Conservation (phyloP, 2,113 vertebrate species). For the Mesitornis unicolor region DNA sequence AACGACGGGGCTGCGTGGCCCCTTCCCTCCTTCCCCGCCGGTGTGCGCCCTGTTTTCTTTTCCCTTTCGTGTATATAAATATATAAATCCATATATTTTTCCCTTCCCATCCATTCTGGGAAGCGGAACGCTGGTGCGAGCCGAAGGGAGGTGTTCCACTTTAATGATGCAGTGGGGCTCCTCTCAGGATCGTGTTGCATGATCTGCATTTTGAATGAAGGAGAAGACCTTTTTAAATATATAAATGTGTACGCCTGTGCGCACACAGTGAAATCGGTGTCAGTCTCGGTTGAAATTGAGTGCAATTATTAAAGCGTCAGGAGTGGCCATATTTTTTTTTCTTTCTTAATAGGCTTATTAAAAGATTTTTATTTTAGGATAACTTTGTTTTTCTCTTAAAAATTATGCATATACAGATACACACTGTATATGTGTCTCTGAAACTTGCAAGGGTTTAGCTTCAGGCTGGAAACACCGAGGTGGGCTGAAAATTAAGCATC, state of each 20-base stretch:
- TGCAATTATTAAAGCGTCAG: conserved; percentile 50
- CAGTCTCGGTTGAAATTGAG: conserved; percentile 32
- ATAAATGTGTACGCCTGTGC: not conserved
- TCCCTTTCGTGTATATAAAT: not conserved
- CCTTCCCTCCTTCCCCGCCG: conserved; percentile 1
- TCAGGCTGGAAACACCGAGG: conserved; percentile 32
- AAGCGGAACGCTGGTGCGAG: conserved; percentile 38
- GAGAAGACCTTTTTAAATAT: conserved; percentile 47
- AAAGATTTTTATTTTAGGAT: not conserved
- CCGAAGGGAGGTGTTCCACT: conserved; percentile 43
- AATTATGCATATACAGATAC: not conserved
- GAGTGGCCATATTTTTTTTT: not conserved
- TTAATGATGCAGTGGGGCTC: conserved; percentile 66
- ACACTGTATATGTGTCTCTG: not conserved
- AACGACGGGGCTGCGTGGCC: not conserved
- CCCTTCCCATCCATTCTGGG: conserved; percentile 12
- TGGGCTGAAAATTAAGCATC: conserved; percentile 62
- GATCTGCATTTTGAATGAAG: conserved; percentile 77
- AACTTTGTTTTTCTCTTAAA: not conserved
- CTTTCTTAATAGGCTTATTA: not conserved
- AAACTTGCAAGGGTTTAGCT: conserved; percentile 48
- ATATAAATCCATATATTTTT: not conserved
- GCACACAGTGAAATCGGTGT: conserved; percentile 22
- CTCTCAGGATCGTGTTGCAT: conserved; percentile 70
- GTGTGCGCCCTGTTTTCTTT: not conserved